phyloP scores from a whole-genome alignment of 2,113 vertebrate species.

The Bubo bubo region DNA sequence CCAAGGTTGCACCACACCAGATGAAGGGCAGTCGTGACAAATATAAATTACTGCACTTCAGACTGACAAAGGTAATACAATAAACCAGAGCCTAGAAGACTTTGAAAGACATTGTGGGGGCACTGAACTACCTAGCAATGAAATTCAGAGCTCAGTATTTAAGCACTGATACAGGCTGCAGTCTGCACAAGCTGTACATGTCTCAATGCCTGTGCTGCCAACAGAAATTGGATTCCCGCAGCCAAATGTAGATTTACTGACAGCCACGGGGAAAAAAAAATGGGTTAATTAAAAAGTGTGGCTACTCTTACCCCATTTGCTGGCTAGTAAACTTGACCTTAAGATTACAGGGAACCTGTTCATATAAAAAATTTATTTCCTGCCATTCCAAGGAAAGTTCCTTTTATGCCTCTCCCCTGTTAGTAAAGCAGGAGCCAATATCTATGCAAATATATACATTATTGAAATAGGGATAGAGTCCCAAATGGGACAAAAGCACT shows the following conservation, averaged over 20 bases:
- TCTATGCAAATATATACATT: neutral
- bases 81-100: conserved; percentile 30
- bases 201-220: neutral
- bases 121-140: neutral
- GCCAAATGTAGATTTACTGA: neutral
- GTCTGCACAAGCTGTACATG: neutral
- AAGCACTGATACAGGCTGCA: neutral
- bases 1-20: conserved; percentile 2
- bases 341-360: neutral
- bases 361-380: neutral
- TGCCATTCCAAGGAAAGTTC: neutral
- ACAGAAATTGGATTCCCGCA: neutral
- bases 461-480: neutral
- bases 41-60: conserved; percentile 34
- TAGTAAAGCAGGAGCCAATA: neutral
- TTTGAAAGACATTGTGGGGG: neutral
- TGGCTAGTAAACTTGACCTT: neutral
- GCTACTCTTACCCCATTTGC: neutral
- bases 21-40: conserved; percentile 43
- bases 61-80: conserved; percentile 33
- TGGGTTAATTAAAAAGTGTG: neutral
- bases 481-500: neutral
- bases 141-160: neutral
- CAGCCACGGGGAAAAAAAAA: neutral
- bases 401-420: neutral